Percentiles rank a stretch among this genome's conserved stretches.
These are phyloP conservation scores for Bactericera cockerelli DNA, from an alignment of 1,140 invertebrate species.

Conservation along the genomic window DNA sequence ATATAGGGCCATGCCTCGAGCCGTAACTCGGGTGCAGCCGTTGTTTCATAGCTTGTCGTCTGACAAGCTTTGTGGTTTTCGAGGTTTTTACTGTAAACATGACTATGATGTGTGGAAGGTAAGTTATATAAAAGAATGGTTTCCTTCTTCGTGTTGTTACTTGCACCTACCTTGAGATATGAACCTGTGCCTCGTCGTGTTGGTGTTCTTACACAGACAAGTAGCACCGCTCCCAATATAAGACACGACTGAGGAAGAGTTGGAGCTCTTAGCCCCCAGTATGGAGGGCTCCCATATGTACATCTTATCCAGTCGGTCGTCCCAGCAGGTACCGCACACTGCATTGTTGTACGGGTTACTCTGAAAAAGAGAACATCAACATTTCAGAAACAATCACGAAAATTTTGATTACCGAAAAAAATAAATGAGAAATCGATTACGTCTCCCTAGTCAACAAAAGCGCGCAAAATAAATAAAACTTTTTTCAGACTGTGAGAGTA, in stretches of 20 bases:
- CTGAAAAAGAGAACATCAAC: conserved; percentile 34
- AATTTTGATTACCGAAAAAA: not conserved
- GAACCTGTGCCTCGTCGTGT: conserved; percentile 7
- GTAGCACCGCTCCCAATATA: conserved; percentile 14
- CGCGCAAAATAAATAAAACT: no score
- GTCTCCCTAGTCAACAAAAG: no score
- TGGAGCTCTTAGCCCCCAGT: conserved; percentile 26
- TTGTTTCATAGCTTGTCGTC: no score
- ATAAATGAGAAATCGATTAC: no score
- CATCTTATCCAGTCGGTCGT: conserved; percentile 67
- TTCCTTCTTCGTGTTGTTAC: no score
- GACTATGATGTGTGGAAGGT: no score
- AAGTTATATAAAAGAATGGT: no score
- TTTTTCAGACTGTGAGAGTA: no score
- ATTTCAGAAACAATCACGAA: not conserved
- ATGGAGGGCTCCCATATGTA: conserved; percentile 50
- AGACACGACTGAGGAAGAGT: not conserved
- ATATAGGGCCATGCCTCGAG: no score
- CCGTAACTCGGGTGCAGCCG: no score
- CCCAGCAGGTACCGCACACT: conserved; percentile 63
- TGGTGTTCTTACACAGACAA: conserved; percentile 25
- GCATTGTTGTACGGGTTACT: conserved; percentile 58
- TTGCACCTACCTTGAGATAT: not conserved
- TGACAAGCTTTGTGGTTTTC: no score
- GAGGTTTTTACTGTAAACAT: no score